A percentile compares a stretch with the other conserved stretches of the same genome.
Conservation (phyloP, 2,113 vertebrate genomes). For the Thunnus maccoyii region DNA sequence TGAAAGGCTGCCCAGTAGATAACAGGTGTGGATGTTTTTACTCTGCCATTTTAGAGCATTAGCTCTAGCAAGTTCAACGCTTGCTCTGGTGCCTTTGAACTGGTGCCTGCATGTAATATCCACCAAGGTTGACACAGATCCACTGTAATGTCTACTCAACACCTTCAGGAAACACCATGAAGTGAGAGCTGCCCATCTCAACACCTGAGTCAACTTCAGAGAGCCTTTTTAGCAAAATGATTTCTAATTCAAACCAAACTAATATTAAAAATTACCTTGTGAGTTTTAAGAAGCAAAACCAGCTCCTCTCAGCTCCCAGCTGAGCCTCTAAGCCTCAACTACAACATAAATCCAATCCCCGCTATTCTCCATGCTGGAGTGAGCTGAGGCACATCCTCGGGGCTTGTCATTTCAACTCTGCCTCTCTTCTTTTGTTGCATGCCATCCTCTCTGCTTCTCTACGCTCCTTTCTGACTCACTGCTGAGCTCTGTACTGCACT, state of each 20-base stretch:
- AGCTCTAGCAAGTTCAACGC: constrained; percentile 10
- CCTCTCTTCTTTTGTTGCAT: constrained; percentile 47
- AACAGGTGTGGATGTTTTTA: background rate
- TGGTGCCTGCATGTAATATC: background rate
- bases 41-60: constrained; percentile 1
- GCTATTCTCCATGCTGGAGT: constrained; percentile 41
- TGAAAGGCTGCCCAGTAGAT: background rate
- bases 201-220: constrained; percentile 36
- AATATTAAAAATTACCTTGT: constrained; percentile 19
- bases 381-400: constrained; percentile 34
- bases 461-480: background rate
- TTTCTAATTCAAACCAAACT: constrained; percentile 45
- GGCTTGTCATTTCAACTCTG: constrained; percentile 57
- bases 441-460: constrained; percentile 28
- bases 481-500: constrained; percentile 16
- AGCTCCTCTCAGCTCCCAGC: constrained; percentile 21
- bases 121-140: background rate
- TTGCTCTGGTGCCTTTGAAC: constrained; percentile 22
- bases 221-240: constrained; percentile 24
- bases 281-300: constrained; percentile 14
- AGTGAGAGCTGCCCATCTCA: constrained; percentile 6
- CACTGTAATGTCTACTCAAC: background rate
- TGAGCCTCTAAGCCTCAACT: constrained; percentile 15
- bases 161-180: constrained; percentile 1
- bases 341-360: constrained; percentile 53